phyloP scores from a whole-genome alignment of 2,113 vertebrate genomes.

The Gobius niger region DNA sequence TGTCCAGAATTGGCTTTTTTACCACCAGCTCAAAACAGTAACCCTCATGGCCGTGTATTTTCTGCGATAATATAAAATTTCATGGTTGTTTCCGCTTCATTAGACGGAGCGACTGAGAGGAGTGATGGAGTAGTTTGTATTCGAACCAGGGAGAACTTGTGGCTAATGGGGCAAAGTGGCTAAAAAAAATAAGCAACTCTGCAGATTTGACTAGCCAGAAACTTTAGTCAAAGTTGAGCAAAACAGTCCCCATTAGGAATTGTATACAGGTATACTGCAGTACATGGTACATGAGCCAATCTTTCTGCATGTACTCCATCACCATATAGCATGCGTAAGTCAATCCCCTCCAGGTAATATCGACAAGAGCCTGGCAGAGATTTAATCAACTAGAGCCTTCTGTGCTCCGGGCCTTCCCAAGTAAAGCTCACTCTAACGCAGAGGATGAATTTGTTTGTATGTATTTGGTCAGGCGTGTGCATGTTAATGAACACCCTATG shows the following conservation, averaged over 20 bases:
- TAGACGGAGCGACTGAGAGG: conserved; percentile 22
- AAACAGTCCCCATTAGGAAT: neutral
- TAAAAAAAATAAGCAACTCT: neutral
- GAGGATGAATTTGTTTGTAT: too few relatives aligned
- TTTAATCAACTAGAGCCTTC: too few relatives aligned
- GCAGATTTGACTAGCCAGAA: neutral
- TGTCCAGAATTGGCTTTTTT: conserved; percentile 35
- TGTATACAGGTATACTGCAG: neutral
- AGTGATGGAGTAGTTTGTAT: conserved; percentile 18
- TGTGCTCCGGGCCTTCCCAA: too few relatives aligned
- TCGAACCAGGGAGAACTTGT: conserved; percentile 19
- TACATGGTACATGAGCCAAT: too few relatives aligned
- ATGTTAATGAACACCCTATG: too few relatives aligned
- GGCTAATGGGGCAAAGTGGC: conserved; percentile 8
- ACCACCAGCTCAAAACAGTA: conserved; percentile 27
- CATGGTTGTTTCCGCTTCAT: conserved; percentile 41
- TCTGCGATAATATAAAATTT: conserved; percentile 20
- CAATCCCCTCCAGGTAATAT: too few relatives aligned
- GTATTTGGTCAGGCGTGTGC: too few relatives aligned
- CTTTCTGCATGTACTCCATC: too few relatives aligned
- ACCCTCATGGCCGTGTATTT: conserved; percentile 23
- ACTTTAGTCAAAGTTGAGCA: conserved; percentile 4
- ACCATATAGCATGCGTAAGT: too few relatives aligned
- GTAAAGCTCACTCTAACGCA: too few relatives aligned
- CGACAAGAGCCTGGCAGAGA: too few relatives aligned